Evolutionary conservation across 2,113 vertebrate species (phyloP).

Genomic region (Nesospiza acunhae): DNA sequence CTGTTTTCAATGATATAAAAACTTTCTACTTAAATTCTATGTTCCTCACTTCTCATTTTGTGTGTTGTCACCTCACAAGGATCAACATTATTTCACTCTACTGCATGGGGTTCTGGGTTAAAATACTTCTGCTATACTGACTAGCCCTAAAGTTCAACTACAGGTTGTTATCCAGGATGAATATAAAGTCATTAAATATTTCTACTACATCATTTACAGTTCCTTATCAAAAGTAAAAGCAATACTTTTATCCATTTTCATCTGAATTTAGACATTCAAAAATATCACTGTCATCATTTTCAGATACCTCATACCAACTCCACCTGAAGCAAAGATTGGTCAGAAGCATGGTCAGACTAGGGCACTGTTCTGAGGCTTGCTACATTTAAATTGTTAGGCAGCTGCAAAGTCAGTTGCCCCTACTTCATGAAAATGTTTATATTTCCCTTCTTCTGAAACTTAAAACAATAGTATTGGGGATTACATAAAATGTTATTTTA

Average conservation of each 20-base stretch:
- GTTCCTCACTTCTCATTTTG: background rate
- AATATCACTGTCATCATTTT: background rate
- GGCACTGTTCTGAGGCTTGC: background rate
- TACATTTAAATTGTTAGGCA: background rate
- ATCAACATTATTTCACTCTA: background rate
- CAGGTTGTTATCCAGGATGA: background rate
- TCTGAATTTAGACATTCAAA: background rate
- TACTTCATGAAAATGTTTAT: background rate
- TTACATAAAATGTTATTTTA: background rate
- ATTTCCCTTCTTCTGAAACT: background rate
- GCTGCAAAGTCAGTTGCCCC: background rate
- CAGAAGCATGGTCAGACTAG: background rate
- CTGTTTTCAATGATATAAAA: background rate
- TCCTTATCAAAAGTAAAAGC: background rate
- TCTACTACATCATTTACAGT: background rate
- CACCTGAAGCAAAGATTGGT: background rate
- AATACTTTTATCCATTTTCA: background rate
- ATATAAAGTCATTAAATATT: background rate
- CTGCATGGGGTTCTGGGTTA: background rate
- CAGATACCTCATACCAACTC: background rate
- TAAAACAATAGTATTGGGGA: background rate
- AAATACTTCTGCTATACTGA: background rate
- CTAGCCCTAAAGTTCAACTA: background rate
- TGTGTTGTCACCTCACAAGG: background rate
- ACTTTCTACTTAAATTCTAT: background rate